Base-by-base conservation (phyloP, 2,888 invertebrate species). In the Colostygia pectinataria region DNA sequence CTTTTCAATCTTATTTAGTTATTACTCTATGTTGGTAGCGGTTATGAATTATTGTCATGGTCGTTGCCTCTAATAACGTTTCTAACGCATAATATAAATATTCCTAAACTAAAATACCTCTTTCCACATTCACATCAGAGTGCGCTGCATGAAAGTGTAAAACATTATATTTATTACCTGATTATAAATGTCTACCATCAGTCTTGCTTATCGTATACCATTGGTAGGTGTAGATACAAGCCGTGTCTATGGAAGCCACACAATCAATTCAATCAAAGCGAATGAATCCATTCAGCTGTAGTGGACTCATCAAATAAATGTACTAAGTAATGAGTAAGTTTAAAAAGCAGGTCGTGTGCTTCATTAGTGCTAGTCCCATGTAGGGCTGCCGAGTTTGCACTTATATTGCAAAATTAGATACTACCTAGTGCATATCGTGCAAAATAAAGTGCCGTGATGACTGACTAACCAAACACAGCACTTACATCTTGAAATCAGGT, bases 101-200 rank as follows among this genome's bases (percentile, higher is more conserved):
- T n/a, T 34, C 8, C 23, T 28, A 39, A 36, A n/a, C n/a, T 7
- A 20, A 18, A 13, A 18, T 57, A 58, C 57, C 60, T 59, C 48
- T 60, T 63, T 68, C 33, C 28, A 53, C 43, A 38, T 47, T 37
- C 18, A 46, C 32, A 14, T 56, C 59, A 12, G 55, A 52, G 27
- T 52, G 40, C 18, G 56, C 61, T 62, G 61, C 61, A 50, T 57
- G 56, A 53, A 60, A 53, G 8, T 6, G 15, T 25, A 59, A 41
- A 38, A 24, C 6, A 41, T 23, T 4, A 1, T 4, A 36, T 29
- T 34, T 9, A 46, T 27, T 14, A 33, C 13, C 4, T 29, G 7
- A 40, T 20, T 25, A 25, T 12, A n/a, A n/a, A n/a, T 9, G 5
- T 1, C 5, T 25, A 10, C 14, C 7, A 28, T 25, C 14, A 10